Evolutionary conservation across 2,888 invertebrate species (phyloP).

Genomic region (Oligia fasciuncula): DNA sequence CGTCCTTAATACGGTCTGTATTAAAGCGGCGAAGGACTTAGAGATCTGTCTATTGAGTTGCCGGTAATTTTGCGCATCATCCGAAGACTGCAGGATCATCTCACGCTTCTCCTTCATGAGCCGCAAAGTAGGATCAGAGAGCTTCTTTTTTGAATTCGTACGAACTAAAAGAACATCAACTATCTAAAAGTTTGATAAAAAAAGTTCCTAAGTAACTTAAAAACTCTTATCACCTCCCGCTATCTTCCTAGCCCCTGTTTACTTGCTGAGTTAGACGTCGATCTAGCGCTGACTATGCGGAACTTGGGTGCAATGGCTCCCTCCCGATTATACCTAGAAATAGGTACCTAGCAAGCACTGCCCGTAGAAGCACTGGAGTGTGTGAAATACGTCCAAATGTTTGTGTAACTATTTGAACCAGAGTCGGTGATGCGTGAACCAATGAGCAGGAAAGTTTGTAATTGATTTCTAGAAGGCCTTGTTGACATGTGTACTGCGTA

Average conservation of each 20-base stretch:
- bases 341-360: conserved; percentile 21
- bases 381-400: conserved; percentile 48
- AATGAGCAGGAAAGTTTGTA: neutral
- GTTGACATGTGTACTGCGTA: neutral
- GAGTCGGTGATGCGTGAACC: conserved; percentile 21
- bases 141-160: too few relatives aligned
- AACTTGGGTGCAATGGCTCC: conserved; percentile 59
- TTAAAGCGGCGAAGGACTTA: too few relatives aligned
- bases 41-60: too few relatives aligned
- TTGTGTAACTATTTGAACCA: conserved; percentile 39
- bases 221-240: conserved; percentile 24
- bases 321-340: conserved; percentile 43
- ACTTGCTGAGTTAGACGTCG: conserved; percentile 60
- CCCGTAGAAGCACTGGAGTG: conserved; percentile 26
- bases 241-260: conserved; percentile 38
- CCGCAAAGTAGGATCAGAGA: too few relatives aligned
- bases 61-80: too few relatives aligned
- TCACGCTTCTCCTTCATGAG: too few relatives aligned
- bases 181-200: neutral
- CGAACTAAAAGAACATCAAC: too few relatives aligned
- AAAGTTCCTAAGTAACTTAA: neutral
- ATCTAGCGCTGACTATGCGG: conserved; percentile 59
- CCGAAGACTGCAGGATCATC: too few relatives aligned
- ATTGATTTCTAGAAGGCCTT: neutral
- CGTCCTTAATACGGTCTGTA: too few relatives aligned